phyloP scores from a whole-genome alignment of 1,140 invertebrate genomes.

The Triops cancriformis region DNA sequence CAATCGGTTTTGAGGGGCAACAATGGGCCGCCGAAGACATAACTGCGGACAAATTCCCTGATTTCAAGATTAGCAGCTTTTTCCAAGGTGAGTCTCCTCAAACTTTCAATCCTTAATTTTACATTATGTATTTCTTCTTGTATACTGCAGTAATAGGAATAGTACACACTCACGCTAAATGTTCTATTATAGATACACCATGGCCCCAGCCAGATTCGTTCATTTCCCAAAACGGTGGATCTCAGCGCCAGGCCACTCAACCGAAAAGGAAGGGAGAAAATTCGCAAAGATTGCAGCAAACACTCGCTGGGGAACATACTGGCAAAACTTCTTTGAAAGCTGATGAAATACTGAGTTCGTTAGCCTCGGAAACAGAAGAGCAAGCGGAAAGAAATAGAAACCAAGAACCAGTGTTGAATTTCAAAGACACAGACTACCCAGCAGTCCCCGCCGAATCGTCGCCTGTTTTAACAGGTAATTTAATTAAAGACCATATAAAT shows the following conservation, averaged over 20 bases:
- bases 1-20: not conserved
- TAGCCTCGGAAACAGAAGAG: not conserved
- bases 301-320: not conserved
- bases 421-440: too few species aligned
- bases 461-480: too few species aligned
- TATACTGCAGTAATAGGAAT: not conserved
- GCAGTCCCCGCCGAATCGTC: too few species aligned
- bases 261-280: not conserved
- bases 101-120: not conserved
- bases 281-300: not conserved
- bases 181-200: not conserved
- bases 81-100: not conserved
- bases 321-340: not conserved
- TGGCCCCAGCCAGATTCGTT: not conserved
- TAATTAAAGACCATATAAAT: too few species aligned
- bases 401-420: not conserved
- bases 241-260: not conserved
- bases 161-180: too few species aligned
- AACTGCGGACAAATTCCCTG: not conserved
- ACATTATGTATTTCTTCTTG: too few species aligned
- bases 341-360: not conserved
- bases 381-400: not conserved
- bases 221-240: not conserved
- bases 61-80: not conserved
- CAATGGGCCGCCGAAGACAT: not conserved